Evolutionary conservation across 2,113 vertebrate species (phyloP).

Genomic region (Coptodon rendalli): DNA sequence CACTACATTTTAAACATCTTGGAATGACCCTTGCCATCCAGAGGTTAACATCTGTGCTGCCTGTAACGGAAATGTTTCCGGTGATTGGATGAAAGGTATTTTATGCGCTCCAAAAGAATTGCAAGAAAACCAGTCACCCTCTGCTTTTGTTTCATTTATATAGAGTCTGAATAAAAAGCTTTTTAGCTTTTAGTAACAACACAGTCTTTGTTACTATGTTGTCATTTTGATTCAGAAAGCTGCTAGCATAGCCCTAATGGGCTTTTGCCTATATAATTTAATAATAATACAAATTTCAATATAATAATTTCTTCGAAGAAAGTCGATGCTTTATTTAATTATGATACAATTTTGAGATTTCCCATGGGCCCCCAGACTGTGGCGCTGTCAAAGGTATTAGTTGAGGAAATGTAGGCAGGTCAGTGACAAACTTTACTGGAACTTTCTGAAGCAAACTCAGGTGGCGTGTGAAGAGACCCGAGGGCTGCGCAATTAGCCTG

Average conservation of each 20-base stretch:
- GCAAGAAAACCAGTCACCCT: background rate
- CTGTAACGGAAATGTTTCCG: background rate
- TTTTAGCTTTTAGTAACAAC: background rate
- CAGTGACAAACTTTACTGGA: background rate
- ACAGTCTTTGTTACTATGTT: background rate
- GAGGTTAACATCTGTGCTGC: background rate
- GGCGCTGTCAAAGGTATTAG: background rate
- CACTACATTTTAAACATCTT: background rate
- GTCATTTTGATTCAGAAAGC: background rate
- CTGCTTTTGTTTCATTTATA: background rate
- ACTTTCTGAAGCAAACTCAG: background rate
- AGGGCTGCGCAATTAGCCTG: background rate
- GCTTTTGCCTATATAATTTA: background rate
- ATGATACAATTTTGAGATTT: background rate
- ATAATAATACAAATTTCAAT: background rate
- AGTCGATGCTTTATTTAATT: background rate
- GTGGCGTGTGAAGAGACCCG: background rate
- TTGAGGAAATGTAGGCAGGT: background rate
- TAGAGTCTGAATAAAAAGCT: background rate
- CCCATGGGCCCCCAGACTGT: background rate
- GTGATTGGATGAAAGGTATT: background rate
- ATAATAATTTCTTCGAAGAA: background rate
- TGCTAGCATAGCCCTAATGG: background rate
- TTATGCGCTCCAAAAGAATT: background rate
- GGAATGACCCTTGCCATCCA: background rate